A percentile compares a stretch with the other conserved stretches of the same genome.
These are phyloP conservation scores for Moxostoma hubbsi DNA, from an alignment of 2,797 vertebrate genomes.

Conservation along the genomic window DNA sequence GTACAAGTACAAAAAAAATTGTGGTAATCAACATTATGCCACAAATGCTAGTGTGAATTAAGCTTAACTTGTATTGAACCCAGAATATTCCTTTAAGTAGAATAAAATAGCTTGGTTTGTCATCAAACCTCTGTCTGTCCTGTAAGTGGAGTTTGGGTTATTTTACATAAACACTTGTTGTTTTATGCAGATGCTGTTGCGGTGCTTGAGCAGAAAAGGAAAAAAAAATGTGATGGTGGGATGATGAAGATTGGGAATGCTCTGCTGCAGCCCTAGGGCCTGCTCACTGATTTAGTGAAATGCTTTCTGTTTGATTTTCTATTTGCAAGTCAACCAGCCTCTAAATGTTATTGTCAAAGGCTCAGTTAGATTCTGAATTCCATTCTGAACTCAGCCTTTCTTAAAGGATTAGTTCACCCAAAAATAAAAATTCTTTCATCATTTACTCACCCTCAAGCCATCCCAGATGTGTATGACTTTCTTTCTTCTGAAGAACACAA, in stretches of 20 bases:
- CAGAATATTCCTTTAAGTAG: no score
- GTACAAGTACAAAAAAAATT: no score
- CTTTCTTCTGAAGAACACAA: no score
- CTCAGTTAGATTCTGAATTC: not conserved
- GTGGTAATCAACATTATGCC: no score
- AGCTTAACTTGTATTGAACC: no score
- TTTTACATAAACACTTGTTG: slow-evolving; percentile 58
- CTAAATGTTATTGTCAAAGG: not conserved
- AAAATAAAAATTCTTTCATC: no score
- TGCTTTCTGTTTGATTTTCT: not conserved
- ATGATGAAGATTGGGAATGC: slow-evolving; percentile 49
- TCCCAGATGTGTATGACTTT: no score
- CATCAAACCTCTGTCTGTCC: slow-evolving; percentile 36
- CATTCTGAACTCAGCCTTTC: no score
- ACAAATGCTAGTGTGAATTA: no score
- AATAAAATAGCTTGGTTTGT: slow-evolving; percentile 21
- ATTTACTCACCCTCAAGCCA: no score
- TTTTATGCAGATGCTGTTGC: slow-evolving; percentile 51
- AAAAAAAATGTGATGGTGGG: slow-evolving; percentile 62
- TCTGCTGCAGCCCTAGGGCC: not conserved
- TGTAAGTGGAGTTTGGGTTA: slow-evolving; percentile 52
- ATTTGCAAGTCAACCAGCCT: not conserved
- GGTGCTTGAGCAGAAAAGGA: slow-evolving; percentile 60
- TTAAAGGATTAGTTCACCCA: no score
- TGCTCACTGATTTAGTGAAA: slow-evolving; percentile 18